Evolutionary conservation across 1,140 invertebrate genomes (phyloP), one percentile per base, ranked within the genome.

Genomic region (Tetragonula clypearis): DNA sequence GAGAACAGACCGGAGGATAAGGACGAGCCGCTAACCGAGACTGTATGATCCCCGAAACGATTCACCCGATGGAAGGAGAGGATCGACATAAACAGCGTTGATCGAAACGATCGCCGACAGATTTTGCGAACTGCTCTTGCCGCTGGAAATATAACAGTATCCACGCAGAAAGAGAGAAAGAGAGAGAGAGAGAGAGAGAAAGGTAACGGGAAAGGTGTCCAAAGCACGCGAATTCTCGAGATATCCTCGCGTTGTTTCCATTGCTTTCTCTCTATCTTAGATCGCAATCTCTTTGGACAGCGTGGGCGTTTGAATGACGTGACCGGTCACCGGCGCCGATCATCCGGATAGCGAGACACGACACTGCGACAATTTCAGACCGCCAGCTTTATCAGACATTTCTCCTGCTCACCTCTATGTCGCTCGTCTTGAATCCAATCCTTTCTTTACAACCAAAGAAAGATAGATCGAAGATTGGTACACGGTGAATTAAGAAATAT

Each of bases 241-340:
- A 55, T 89, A 82, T 89, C 84, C 87, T 69, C 65, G 41, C 41
- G 58, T 56, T 30, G 60, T 68, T 84, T 73, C 74, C 79, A 90
- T 84, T 80, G 79, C 87, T 41, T 30, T 35, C 41, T 21, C 49
- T 35, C 35, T 89, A 89, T 90, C 88, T 90, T 26, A 86, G 90
- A 92, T 92, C 83, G 81, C 89, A 88, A 90, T 91, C 88, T 82
- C 73, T 65, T 15, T 49, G 83, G 41, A 60, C 62, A 87, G 87
- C 84, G 88, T 88, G 80, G 87, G 90, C 90, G 88, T 90, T 90
- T 91, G 90, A 92, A 92, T 92, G 92, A 90, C 81, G 85, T 82
- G 81, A 92, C 86, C 85, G 86, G 86, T 92, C 90, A 91, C 88
- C 88, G 89, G 91, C 82, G 89, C 76, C 83, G 82, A 91, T 84